These are phyloP conservation scores for Agrochola macilenta DNA, from an alignment of 2,888 invertebrate genomes.

Conservation along the genomic window DNA sequence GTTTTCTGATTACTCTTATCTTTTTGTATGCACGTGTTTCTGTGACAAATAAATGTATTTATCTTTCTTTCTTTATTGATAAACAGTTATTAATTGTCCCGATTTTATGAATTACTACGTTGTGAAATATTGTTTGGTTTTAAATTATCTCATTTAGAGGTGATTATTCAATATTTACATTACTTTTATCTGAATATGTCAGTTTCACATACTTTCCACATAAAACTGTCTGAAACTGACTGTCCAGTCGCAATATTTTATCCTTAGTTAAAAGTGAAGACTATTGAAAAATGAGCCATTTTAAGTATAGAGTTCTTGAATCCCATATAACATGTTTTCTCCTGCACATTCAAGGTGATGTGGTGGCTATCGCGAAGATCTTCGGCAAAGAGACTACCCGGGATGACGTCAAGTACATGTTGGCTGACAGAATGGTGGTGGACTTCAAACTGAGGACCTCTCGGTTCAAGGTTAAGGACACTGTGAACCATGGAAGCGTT, in stretches of 20 bases:
- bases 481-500: conserved; percentile 94
- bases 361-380: conserved; percentile 93
- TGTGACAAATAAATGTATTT: no score
- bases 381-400: conserved; percentile 92
- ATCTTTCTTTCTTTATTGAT: neutral
- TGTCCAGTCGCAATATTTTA: neutral
- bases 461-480: conserved; percentile 93
- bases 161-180: neutral
- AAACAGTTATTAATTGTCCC: neutral
- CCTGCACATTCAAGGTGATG: conserved; percentile 90
- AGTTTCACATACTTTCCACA: neutral
- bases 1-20: no score
- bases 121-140: neutral
- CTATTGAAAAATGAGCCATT: neutral
- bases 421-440: conserved; percentile 92
- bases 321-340: neutral
- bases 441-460: conserved; percentile 93
- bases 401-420: conserved; percentile 92
- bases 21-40: no score
- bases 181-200: neutral
- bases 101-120: neutral
- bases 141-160: neutral
- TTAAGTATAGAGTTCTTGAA: neutral
- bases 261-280: neutral
- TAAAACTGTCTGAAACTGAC: no score